phyloP scores from a whole-genome alignment of 2,888 invertebrate species.

The Archips crataeganus region DNA sequence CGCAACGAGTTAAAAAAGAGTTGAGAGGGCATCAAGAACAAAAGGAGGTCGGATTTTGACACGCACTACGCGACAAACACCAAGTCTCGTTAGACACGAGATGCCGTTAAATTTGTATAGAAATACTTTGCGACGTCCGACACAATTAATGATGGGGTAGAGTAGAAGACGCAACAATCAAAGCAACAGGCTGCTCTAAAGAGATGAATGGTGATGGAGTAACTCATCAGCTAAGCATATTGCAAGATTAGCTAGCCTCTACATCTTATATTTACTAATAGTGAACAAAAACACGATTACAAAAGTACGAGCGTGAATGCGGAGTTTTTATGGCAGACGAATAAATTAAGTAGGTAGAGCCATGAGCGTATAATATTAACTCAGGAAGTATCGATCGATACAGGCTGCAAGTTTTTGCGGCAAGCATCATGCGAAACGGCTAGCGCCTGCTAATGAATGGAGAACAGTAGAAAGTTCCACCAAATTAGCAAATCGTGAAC shows the following conservation, averaged over 20 bases:
- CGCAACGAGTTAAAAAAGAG: slow-evolving; percentile 25
- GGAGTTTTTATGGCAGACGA: neutral
- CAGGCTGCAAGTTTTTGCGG: slow-evolving; percentile 24
- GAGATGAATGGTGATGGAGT: slow-evolving; percentile 1
- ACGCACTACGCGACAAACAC: slow-evolving; percentile 37
- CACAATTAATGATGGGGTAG: neutral
- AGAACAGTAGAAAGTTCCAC: slow-evolving; percentile 32
- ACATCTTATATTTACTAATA: neutral
- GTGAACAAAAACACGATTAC: neutral
- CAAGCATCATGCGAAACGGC: slow-evolving; percentile 27
- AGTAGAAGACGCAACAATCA: slow-evolving; percentile 3
- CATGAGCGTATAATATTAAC: neutral
- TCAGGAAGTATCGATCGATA: slow-evolving; percentile 13
- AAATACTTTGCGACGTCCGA: neutral
- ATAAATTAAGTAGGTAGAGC: neutral
- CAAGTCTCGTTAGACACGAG: slow-evolving; percentile 17
- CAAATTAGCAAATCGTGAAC: slow-evolving; percentile 26
- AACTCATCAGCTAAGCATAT: neutral
- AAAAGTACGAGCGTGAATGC: neutral
- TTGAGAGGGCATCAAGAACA: slow-evolving; percentile 46
- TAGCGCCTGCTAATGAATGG: slow-evolving; percentile 32
- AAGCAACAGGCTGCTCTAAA: slow-evolving; percentile 9
- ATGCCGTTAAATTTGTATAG: slow-evolving; percentile 18
- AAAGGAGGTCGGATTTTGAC: slow-evolving; percentile 50
- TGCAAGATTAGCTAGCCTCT: neutral